Conservation (phyloP, 2,797 vertebrate genomes). For the Pteronotus mesoamericanus region DNA sequence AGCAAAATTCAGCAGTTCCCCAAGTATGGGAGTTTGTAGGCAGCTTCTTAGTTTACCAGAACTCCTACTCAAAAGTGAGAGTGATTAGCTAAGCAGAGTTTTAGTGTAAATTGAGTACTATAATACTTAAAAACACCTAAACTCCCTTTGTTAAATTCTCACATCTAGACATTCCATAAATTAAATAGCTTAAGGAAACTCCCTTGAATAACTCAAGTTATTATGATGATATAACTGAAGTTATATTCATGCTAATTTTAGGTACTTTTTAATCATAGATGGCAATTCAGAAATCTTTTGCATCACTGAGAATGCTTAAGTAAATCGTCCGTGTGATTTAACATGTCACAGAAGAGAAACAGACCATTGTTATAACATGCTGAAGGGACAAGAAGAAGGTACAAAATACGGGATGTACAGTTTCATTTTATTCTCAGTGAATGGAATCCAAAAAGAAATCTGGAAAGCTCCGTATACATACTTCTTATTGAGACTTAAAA, state of each 20-base stretch:
- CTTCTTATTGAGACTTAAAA: not conserved
- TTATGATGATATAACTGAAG: not conserved
- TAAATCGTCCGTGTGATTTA: conserved; percentile 38
- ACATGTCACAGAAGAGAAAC: not conserved
- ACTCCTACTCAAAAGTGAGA: not conserved
- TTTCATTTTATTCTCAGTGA: not conserved
- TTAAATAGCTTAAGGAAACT: not conserved
- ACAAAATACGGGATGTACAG: not conserved
- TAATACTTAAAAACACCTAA: conserved; percentile 24
- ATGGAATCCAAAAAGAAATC: not conserved
- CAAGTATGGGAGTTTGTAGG: not conserved
- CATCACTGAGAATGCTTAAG: not conserved
- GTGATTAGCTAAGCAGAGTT: not conserved
- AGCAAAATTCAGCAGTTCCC: not conserved
- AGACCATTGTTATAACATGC: not conserved
- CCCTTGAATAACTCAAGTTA: not conserved
- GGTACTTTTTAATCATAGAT: conserved; percentile 16
- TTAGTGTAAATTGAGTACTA: not conserved
- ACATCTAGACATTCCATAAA: not conserved
- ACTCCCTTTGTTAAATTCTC: conserved; percentile 28
- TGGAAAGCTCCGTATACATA: not conserved
- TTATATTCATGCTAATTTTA: conserved; percentile 2
- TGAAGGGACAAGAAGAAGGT: not conserved
- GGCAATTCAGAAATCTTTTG: conserved; percentile 10
- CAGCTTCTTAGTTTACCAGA: not conserved